Base-by-base conservation (phyloP, 2,113 vertebrate species). In the Kryptolebias marmoratus region DNA sequence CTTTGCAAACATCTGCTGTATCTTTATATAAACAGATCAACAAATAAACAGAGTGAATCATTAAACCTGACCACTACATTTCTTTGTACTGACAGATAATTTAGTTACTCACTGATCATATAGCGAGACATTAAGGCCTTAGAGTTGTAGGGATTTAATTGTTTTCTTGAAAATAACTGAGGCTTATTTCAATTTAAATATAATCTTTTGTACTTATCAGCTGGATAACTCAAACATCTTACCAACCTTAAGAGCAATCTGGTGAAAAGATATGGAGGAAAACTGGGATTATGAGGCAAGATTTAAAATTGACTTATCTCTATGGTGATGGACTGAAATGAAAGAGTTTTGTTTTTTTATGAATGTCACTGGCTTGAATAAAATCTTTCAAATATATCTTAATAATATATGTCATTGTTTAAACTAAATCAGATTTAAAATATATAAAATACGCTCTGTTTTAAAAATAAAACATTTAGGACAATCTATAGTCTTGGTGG, bases 31-130 rank as follows among this genome's bases (percentile, higher is more conserved):
- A 81, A 71, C 64, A 68, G 63, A 67, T 79, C 60, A 68, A 63
- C 60, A 68, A 88, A 84, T 83, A 86, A 84, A 88, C 56, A 47
- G 32, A 1, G 50, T 82, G 71, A 83, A 76, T 87, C 62, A 71
- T 73, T 73, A 56, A 36, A 73, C 30, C 53, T 52, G 13, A 52
- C 18, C 15, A 70, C n/a, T 32, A 57, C 22, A n/a, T 73, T 64
- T 61, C 22, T 82, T 85, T 81, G 48, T 58, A 13, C 0, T 47
- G 48, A 54, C 11, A 22, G 53, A 53, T 22, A 6, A 50, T 69
- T 7, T 47, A 15, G 32, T 53, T 42, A 12, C 36, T 62, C 3
- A 32, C 5, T 28, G 31, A 5, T 18, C 36, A 14, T 42, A 44
- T 58, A n/a, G 22, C 16, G 7, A 18, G 9, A 49, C 9, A 2